Evolutionary conservation across 2,888 invertebrate species (phyloP).

Genomic region (Metopia argyrocephala): DNA sequence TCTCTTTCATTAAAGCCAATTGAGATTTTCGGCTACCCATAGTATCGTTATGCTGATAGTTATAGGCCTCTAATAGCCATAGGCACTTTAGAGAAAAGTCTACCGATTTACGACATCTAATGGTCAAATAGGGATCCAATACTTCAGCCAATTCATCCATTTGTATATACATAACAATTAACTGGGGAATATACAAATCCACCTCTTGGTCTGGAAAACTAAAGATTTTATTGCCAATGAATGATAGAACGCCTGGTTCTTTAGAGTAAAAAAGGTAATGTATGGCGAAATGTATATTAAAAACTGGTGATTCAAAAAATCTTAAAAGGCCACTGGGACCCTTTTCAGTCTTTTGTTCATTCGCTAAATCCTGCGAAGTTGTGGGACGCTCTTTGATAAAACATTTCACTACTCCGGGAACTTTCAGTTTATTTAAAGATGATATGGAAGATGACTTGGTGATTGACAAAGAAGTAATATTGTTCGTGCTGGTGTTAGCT

Average conservation of each 20-base stretch:
- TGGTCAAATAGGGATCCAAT: slow-evolving; percentile 88
- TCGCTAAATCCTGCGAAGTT: slow-evolving; percentile 55
- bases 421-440: slow-evolving; percentile 76
- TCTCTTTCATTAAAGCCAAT: slow-evolving; percentile 77
- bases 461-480: slow-evolving; percentile 56
- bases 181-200: slow-evolving; percentile 98
- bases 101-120: slow-evolving; percentile 94
- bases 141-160: slow-evolving; percentile 98
- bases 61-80: slow-evolving; percentile 96
- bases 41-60: slow-evolving; percentile 76
- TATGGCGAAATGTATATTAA: slow-evolving; percentile 99
- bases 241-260: slow-evolving; percentile 98
- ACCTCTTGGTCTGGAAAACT: slow-evolving; percentile 94
- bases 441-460: slow-evolving; percentile 75
- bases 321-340: slow-evolving; percentile 80
- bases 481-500: slow-evolving; percentile 66
- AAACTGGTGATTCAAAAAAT: slow-evolving; percentile 97
- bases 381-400: slow-evolving; percentile 74
- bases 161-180: slow-evolving; percentile 99
- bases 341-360: slow-evolving; percentile 73
- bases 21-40: slow-evolving; percentile 75
- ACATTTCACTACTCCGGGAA: slow-evolving; percentile 78
- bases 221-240: slow-evolving; percentile 98
- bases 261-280: slow-evolving; percentile 98
- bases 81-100: slow-evolving; percentile 97